Evolutionary conservation across 2,113 vertebrate genomes (phyloP), one percentile per base, ranked within the genome.

Genomic region (Hipposideros armiger): DNA sequence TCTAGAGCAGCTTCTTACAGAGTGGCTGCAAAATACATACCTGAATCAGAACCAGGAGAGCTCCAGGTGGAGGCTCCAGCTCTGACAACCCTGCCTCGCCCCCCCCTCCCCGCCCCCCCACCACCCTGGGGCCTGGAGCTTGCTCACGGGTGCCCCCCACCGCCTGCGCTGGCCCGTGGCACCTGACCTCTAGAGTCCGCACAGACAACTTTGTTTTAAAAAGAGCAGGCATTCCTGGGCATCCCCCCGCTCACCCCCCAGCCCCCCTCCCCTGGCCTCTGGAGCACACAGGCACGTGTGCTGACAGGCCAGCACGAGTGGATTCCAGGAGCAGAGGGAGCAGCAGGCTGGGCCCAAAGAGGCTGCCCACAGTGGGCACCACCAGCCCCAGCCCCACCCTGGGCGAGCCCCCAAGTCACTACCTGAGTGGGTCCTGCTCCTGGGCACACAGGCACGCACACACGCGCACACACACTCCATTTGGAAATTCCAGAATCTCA

Each of bases 271-370:
- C 76, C 5, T 5, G 7, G 76, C 64, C 52, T 24, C 84, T 11
- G 1, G 64, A 2, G 26, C 70, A 50, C 64, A 2, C 40, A n/a
- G 14, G 40, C 95, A 90, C 97, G 87, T 1, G 97, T 96, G 77
- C 36, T 28, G 87, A 97, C 98, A 97, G 76, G 97, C 58, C 45
- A 1, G 74, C 83, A n/a, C 5, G 50, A 5, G 54, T 74, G 97
- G 87, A 98, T 97, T 94, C 95, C 30, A 60, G 47, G 91, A 89
- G 92, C 86, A 83, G 16, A 83, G 81, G 74, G 83, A 90, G 87
- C 83, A 30, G 66, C 11, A 80, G 22, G 6, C 10, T 3, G 13
- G 45, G 77, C 64, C 32, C 58, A 36, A 30, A 28, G 66, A n/a
- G 36, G 77, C 73, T 76, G 83, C 74, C 92, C 73, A 26, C 24